Percentiles rank a stretch among this genome's conserved stretches.
phyloP scores from a whole-genome alignment of 2,113 vertebrate genomes.

The Plotosus lineatus region DNA sequence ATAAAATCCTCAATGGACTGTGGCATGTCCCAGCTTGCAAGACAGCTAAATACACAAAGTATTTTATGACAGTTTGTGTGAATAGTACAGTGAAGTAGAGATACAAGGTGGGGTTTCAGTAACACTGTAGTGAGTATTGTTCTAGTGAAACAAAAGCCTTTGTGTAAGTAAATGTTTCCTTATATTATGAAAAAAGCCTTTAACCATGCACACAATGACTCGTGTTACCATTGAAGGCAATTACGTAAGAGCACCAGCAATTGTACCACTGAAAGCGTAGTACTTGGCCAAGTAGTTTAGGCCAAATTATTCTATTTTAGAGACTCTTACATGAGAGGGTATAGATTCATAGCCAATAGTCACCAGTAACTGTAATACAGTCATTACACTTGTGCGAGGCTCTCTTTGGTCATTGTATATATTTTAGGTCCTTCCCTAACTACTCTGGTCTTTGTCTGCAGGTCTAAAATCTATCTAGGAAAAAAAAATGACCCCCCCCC shows the following conservation, averaged over 20 bases:
- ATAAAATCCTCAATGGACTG: neutral
- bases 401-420: neutral
- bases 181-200: slow-evolving; percentile 38
- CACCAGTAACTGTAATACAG: neutral
- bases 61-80: neutral
- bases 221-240: slow-evolving; percentile 20
- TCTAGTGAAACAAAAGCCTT: slow-evolving; percentile 29
- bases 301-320: slow-evolving; percentile 21
- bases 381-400: neutral
- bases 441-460: neutral
- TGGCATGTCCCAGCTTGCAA: neutral
- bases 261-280: slow-evolving; percentile 40
- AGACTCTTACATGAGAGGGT: neutral
- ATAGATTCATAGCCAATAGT: neutral
- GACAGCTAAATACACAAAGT: neutral
- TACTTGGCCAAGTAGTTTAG: slow-evolving; percentile 4
- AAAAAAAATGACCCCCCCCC: no score
- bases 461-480: no score
- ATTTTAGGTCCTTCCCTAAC: neutral
- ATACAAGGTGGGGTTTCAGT: neutral
- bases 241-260: slow-evolving; percentile 21
- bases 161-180: slow-evolving; percentile 25
- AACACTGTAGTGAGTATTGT: slow-evolving; percentile 8
- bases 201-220: slow-evolving; percentile 41
- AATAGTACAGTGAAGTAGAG: neutral